Base-by-base conservation (phyloP, 2,113 vertebrate species). In the Vireo altiloquus region DNA sequence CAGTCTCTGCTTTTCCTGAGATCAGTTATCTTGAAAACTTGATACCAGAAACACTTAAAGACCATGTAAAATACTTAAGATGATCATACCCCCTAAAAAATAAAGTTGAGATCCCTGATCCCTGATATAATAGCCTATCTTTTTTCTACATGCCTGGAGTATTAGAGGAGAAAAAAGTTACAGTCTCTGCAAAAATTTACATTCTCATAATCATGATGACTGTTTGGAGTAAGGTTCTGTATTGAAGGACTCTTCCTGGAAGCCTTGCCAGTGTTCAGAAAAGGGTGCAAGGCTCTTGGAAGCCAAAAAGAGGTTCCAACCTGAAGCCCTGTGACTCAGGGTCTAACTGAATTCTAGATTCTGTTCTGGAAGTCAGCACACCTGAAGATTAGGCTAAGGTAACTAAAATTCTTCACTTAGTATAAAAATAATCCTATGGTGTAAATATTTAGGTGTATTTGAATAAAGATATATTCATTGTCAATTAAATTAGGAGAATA, bases 111-210 rank as follows among this genome's bases (percentile, higher is more conserved):
- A 82, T 31, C 5, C 19, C 39, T 47, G 15, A 52, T 44, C 49
- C 35, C 87, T 31, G 57, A 2, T 39, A 16, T 20, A 52, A 30
- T 8, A 53, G 35, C 0, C 0, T 27, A 27, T 2, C 13, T 60
- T 69, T 9, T 47, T 83, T 27, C 21, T 31, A 27, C 18, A 21
- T 17, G 10, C 6, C 10, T 54, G 28, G 14, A 63, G 2, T 63
- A 20, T 9, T 57, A 35, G 53, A 53, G 47, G 2, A 16, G 15
- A 53, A 52, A 79, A 89, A 33, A n/a, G 4, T 53, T 2, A 63
- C 16, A 28, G 8, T 44, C 6, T 11, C 15, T 63, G 37, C 6
- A 76, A 71, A 7, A 33, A 19, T 79, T 76, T 59, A 27, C 16
- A n/a, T 68, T 68, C 15, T 71, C 6, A 52, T 76, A 39, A 44